These are phyloP conservation scores for Halichoeres trimaculatus DNA, from an alignment of 2,113 vertebrate species.

Conservation along the genomic window DNA sequence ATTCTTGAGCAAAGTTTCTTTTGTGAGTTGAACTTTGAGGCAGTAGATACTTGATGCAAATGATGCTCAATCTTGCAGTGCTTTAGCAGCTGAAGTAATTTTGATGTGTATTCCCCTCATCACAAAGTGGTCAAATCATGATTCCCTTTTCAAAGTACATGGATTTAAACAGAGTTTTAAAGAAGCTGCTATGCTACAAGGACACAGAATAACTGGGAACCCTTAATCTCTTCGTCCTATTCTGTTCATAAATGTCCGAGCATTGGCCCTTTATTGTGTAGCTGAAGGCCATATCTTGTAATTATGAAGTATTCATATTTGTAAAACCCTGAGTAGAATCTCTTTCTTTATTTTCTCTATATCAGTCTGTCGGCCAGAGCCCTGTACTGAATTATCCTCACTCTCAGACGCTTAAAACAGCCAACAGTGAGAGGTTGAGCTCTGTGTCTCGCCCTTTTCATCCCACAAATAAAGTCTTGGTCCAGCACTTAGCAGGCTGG, in stretches of 20 bases:
- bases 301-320: neutral
- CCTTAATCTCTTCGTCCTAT: neutral
- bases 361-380: slow-evolving; percentile 13
- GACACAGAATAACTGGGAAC: neutral
- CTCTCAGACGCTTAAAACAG: slow-evolving; percentile 35
- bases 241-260: neutral
- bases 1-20: no score
- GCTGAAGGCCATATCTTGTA: neutral
- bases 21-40: no score
- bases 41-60: no score
- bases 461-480: slow-evolving; percentile 61
- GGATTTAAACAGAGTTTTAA: neutral
- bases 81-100: no score
- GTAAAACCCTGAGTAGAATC: slow-evolving; percentile 6
- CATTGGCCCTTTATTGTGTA: neutral
- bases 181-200: neutral
- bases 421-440: slow-evolving; percentile 43
- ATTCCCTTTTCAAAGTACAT: no score
- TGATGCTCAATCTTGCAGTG: no score
- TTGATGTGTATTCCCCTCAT: no score
- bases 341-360: slow-evolving; percentile 2
- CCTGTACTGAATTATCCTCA: slow-evolving; percentile 12
- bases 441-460: slow-evolving; percentile 46
- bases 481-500: slow-evolving; percentile 57
- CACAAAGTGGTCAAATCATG: no score